Percentiles rank a stretch among this genome's conserved stretches.
Conservation (phyloP, 2,797 vertebrate species). For the Margarornis squamiger region DNA sequence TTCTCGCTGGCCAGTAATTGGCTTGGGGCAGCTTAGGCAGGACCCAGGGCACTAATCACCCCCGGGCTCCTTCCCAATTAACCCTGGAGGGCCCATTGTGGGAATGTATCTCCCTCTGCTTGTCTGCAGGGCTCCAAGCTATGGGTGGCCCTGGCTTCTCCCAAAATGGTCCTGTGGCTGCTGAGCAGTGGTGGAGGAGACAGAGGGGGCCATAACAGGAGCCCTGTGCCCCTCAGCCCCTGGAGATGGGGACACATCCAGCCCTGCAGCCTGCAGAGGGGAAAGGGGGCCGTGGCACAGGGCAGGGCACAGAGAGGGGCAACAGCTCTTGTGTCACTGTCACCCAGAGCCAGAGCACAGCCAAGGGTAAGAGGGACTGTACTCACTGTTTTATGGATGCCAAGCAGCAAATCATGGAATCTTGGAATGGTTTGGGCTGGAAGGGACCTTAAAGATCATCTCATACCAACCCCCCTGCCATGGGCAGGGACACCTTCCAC, state of each 20-base stretch:
- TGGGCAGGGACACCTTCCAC: not conserved
- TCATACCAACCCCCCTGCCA: not conserved
- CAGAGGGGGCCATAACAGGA: fast-evolving
- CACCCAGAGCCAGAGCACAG: not conserved
- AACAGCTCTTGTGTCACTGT: not conserved
- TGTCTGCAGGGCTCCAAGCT: fast-evolving
- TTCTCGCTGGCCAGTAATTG: not conserved
- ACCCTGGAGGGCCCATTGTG: fast-evolving
- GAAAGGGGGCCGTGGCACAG: no score
- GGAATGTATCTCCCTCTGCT: fast-evolving
- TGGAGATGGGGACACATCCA: fast-evolving
- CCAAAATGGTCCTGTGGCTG: fast-evolving
- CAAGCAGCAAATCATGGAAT: not conserved
- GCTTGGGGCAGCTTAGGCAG: conserved; percentile 21
- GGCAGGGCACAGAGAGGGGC: not conserved
- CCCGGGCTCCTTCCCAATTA: not conserved
- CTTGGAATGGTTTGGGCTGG: not conserved
- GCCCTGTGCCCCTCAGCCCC: fast-evolving
- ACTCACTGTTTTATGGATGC: not conserved
- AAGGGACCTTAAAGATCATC: fast-evolving
- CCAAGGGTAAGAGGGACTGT: not conserved
- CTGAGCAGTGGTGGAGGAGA: fast-evolving
- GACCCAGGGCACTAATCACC: not conserved
- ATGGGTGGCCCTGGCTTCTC: fast-evolving
- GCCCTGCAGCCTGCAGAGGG: not conserved